phyloP scores from a whole-genome alignment of 2,888 invertebrate genomes.

The Cantharis lateralis region DNA sequence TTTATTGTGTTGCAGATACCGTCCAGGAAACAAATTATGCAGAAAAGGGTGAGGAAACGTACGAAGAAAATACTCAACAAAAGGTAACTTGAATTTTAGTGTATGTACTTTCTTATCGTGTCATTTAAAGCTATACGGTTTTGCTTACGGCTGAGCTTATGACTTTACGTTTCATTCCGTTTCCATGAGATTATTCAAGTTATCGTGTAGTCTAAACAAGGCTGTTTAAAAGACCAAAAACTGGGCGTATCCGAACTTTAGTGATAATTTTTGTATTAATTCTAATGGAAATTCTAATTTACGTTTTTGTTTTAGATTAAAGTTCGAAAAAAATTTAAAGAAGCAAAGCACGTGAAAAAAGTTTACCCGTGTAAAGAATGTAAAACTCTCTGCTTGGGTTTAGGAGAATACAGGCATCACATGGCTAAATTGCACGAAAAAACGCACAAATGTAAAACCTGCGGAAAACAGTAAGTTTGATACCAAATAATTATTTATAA shows the following conservation, averaged over 20 bases:
- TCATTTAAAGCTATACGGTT: no score
- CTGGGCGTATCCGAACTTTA: no score
- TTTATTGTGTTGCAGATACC: background rate
- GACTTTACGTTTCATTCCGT: no score
- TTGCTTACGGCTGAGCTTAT: no score
- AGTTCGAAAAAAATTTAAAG: conserved; percentile 5
- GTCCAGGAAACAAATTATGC: background rate
- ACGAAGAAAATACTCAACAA: conserved; percentile 2
- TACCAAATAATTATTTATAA: background rate
- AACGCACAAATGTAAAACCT: conserved; percentile 30
- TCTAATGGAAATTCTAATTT: no score
- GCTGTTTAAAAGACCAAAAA: no score
- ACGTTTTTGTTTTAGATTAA: conserved; percentile 7
- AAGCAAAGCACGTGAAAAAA: conserved; percentile 20
- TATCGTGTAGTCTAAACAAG: no score
- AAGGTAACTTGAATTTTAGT: background rate
- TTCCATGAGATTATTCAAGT: no score
- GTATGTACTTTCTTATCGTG: background rate
- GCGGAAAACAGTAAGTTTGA: conserved; percentile 30
- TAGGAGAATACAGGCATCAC: conserved; percentile 35
- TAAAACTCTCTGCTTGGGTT: conserved; percentile 30
- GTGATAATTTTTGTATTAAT: no score
- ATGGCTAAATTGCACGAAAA: conserved; percentile 29
- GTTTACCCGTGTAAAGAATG: conserved; percentile 35
- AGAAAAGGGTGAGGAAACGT: background rate